Evolutionary conservation across 2,113 vertebrate species (phyloP), one percentile per base, ranked within the genome.

Genomic region (Indicator maculatus): DNA sequence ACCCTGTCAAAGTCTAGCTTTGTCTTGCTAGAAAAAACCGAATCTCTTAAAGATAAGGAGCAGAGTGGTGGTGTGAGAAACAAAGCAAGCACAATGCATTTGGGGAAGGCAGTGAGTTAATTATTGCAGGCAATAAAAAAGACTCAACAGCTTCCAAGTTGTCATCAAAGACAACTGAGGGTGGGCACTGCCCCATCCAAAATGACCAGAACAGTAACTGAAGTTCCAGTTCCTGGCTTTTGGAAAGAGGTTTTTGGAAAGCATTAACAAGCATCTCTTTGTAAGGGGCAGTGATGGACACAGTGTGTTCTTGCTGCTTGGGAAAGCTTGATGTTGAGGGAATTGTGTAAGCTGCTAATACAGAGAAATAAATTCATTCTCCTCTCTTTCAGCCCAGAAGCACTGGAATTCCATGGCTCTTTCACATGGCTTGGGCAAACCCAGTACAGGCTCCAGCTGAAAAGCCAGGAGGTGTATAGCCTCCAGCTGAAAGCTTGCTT

Each of bases 381-480:
- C 5, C 83, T 60, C 50, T 88, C 55, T 90, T 92, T 13, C 96
- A 99, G 99, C 95, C 96, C 98, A 1, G 99, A 99, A 96, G 97
- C 98, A 17, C 76, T 98, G 91, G 99, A 99, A 95, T 96, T 98
- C 82, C 98, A 99, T 76, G 98, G 98, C 82, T 98, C 98, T 3
- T 99, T 99, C 93, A 98, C 98, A 0, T 99, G 99, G 99, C 98
- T 99, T 83, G 99, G 99, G 47, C 98, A 99, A 97, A 99, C 98
- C 8, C 98, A 99, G 59, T 99, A 99, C 97, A 99, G 98, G 95
- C 98, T 99, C 91, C 98, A 98, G 36, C 98, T 99, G 58, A 96
- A 97, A 94, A 97, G 98, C 60, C 98, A 98, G 89, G 98, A 99
- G 92, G 98, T 98, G 13, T 96, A 95, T 81, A 98, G 97, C 82